phyloP scores from a whole-genome alignment of 2,113 vertebrate genomes.

The Python bivittatus region DNA sequence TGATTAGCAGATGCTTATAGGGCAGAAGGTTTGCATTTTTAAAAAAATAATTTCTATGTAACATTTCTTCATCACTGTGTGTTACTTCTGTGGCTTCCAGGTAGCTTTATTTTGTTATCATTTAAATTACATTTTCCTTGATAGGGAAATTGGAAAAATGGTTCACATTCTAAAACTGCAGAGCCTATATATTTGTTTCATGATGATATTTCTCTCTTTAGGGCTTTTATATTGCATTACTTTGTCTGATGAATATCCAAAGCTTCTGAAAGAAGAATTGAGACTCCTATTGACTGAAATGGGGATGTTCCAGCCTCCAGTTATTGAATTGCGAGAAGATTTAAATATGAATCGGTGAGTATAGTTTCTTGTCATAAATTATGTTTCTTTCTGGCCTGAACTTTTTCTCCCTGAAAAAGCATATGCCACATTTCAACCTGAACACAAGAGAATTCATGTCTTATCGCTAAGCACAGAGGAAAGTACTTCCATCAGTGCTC shows the following conservation, averaged over 20 bases:
- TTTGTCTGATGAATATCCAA: conserved; percentile 56
- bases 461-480: background rate
- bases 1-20: conserved; percentile 56
- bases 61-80: background rate
- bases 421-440: background rate
- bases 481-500: background rate
- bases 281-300: conserved; percentile 58
- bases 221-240: conserved; percentile 62
- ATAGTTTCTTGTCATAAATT: background rate
- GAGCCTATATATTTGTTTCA: conserved; percentile 54
- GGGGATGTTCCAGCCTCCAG: conserved; percentile 41
- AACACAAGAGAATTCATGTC: background rate
- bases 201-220: conserved; percentile 52
- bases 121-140: background rate
- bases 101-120: background rate
- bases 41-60: conserved; percentile 28
- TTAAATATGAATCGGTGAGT: conserved; percentile 60
- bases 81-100: conserved; percentile 18
- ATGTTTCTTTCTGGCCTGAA: background rate
- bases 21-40: conserved; percentile 39
- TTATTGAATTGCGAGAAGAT: conserved; percentile 41
- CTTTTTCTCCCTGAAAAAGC: background rate
- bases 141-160: conserved; percentile 30
- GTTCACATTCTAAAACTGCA: conserved; percentile 34
- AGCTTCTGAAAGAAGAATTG: conserved; percentile 33